A percentile compares a stretch with the other conserved stretches of the same genome.
phyloP scores from a whole-genome alignment of 2,113 vertebrate species.

The Pangasianodon gigas region DNA sequence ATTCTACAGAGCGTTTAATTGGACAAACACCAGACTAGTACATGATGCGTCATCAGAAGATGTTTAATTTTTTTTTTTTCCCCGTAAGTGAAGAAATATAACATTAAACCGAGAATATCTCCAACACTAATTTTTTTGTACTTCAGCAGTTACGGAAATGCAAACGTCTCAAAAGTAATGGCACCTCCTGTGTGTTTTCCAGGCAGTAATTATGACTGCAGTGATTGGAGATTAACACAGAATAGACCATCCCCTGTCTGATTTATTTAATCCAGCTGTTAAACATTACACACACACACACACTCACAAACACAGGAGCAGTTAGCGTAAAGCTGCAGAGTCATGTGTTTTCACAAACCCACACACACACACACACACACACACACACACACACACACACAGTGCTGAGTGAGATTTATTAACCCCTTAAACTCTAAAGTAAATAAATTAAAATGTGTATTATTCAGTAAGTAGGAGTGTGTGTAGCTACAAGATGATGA shows the following conservation, averaged over 20 bases:
- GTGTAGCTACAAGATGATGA: neutral
- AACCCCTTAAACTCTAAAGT: neutral
- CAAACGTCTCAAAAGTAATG: neutral
- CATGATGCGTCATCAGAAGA: neutral
- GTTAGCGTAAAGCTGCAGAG: neutral
- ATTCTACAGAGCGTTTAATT: neutral
- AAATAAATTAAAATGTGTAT: neutral
- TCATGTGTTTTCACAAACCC: neutral
- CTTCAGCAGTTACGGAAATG: neutral
- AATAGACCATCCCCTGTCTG: neutral
- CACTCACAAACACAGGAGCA: neutral
- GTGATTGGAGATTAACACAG: neutral
- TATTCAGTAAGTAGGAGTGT: neutral
- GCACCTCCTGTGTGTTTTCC: neutral
- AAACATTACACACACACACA: neutral
- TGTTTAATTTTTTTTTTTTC: neutral
- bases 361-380: neutral
- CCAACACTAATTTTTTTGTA: neutral
- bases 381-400: neutral
- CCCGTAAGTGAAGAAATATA: neutral
- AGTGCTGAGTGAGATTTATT: conserved; percentile 5
- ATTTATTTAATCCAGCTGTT: neutral
- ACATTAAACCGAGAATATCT: neutral
- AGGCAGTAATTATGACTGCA: neutral
- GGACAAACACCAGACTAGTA: neutral